Base-by-base conservation (phyloP, 1,140 invertebrate species). In the Coelopa frigida region DNA sequence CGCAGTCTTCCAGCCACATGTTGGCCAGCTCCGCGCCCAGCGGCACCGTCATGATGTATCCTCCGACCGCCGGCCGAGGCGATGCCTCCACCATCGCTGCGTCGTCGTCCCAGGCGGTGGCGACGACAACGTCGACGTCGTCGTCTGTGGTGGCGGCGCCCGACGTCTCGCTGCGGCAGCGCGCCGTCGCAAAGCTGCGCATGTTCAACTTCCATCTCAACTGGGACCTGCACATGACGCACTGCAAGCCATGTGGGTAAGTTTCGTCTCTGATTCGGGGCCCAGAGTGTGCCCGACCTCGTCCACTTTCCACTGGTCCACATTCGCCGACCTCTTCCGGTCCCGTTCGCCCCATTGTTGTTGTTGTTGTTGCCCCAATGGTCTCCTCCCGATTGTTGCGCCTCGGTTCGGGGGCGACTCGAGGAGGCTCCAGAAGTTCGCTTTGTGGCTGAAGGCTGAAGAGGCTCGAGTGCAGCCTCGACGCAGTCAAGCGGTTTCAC, bases 161-260 rank as follows among this genome's bases (percentile, higher is more conserved):
- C 2, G 65, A 68, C 49, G 58, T 68, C 27, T 68, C 67, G 17
- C 47, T 70, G 45, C 54, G 66, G 29, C 66, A 70, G 47, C 63
- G 66, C 17, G 67, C 67, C 24, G 67, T 70, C 29, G 67, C 67
- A 27, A 70, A 70, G 52, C 43, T 70, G 46, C 58, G 66, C 41
- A 65, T 70, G 59, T 70, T 70, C 46, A 70, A 70, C 55, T 70
- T 70, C 47, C 67, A 68, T 48, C 52, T 70, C 22, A 69, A 69
- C 48, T 69, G 66, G 67, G 63, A 68, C 57, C 56, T 68, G 42
- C 67, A 70, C 46, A 70, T 68, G 66, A 68, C 62, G 53, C 66
- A 68, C 49, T 68, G 66, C 54, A 70, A 68, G 41, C 65, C 65
- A 41, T 68, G 65, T 54, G 65, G 65, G 65, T 68, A 49, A 63